A percentile compares a stretch with the other conserved stretches of the same genome.
These are phyloP conservation scores for Ligdia adustata DNA, from an alignment of 2,888 invertebrate genomes.

Conservation along the genomic window DNA sequence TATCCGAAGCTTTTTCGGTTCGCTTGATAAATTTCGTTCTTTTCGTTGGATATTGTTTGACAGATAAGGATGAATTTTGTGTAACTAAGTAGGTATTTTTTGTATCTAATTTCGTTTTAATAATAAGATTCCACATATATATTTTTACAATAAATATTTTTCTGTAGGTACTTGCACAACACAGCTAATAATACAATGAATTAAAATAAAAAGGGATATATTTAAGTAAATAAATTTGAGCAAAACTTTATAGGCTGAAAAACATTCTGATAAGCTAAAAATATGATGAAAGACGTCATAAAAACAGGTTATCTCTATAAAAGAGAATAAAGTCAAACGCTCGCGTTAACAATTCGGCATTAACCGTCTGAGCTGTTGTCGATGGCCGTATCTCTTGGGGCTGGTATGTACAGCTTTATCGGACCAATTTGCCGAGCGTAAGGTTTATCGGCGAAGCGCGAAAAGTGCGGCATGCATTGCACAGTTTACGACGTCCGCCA, in stretches of 20 bases:
- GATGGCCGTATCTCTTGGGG: conserved; percentile 28
- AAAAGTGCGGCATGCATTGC: conserved; percentile 54
- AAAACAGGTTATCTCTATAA: conserved; percentile 2
- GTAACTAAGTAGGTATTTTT: background rate
- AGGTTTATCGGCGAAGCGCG: conserved; percentile 53
- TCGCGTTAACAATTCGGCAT: conserved; percentile 22
- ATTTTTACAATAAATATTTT: too few relatives aligned
- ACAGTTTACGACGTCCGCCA: conserved; percentile 62
- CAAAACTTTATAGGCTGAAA: too few relatives aligned
- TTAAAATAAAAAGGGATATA: too few relatives aligned
- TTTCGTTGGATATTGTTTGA: conserved; percentile 12
- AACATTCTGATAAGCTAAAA: too few relatives aligned
- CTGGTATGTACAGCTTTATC: conserved; percentile 30
- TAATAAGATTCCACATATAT: too few relatives aligned
- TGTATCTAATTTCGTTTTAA: too few relatives aligned
- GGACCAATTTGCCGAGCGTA: conserved; percentile 32
- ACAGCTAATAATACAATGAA: too few relatives aligned
- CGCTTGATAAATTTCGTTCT: conserved; percentile 11
- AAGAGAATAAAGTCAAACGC: conserved; percentile 23
- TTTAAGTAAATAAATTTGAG: too few relatives aligned
- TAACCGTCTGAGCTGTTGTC: conserved; percentile 8
- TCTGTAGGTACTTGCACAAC: too few relatives aligned
- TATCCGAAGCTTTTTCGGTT: conserved; percentile 25
- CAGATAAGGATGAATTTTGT: conserved; percentile 1
- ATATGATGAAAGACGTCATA: too few relatives aligned